Base-by-base conservation (phyloP, 2,888 invertebrate genomes). In the Pardosa pseudoannulata region DNA sequence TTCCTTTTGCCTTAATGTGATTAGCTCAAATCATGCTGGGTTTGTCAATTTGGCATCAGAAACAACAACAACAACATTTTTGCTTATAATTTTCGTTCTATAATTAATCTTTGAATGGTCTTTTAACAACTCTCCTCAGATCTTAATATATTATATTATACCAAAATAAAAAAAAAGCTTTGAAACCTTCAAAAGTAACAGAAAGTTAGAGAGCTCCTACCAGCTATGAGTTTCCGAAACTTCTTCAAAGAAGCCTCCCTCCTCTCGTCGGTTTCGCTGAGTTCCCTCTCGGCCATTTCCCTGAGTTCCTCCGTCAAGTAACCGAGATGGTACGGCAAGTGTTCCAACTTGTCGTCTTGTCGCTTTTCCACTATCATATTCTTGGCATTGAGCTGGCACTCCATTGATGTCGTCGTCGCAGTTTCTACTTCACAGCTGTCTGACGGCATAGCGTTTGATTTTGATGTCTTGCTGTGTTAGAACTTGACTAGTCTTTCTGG, bases 231-330 rank as follows among this genome's bases (percentile, higher is more conserved):
- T 19, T 85, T 28, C 6, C 65, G 36, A 13, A 85, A 85, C 56
- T 85, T 85, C 29, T 68, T 67, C 19, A 85, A 67, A 0, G 36
- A 27, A 0, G 39, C 41, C 39, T 78, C 67, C 41, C 79, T 85
- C 7, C 50, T 27, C 13, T 85, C 83, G 2, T 78, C 78, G 0
- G 83, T 78, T 39, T 85, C 83, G 16, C 56, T 39, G 0, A 85
- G 68, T 11, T 85, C 83, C 11, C 23, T 72, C 23, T 65, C 72
- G 0, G 83, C 83, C 83, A 79, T 79, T 27, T 85, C 76, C 11
- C 62, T 67, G 5, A 85, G 39, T 19, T 72, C 78, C 2, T 85
- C 83, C 0, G 78, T 50, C 13, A 85, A 29, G 27, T 78, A 85
- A 0, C 73, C 72, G 13, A 85, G 7, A 2, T 56, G 23, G 39